Conservation (phyloP, 53 echinoderm and acorn worm species). For the Hippasteria phrygiana region DNA sequence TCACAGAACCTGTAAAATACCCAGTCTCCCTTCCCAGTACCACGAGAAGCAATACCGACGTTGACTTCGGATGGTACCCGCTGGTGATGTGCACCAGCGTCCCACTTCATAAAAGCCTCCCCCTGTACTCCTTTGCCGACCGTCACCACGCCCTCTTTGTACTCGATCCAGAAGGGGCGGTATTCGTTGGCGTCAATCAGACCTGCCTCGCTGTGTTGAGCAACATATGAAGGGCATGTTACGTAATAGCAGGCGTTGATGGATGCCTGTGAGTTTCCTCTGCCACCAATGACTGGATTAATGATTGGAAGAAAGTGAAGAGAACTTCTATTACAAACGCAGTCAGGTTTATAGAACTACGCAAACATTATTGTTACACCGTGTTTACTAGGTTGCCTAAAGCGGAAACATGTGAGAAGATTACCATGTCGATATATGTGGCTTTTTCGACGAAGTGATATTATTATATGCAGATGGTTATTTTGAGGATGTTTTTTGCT, state of each 20-base stretch:
- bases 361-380: too few relatives aligned
- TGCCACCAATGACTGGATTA: background rate
- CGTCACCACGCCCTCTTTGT: background rate
- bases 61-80: background rate
- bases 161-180: slow-evolving; percentile 2
- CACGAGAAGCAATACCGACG: background rate
- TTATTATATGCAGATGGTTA: too few relatives aligned
- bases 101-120: slow-evolving; percentile 26
- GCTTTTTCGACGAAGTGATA: too few relatives aligned
- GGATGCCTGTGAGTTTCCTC: background rate
- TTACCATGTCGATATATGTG: too few relatives aligned
- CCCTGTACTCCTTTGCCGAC: slow-evolving; percentile 3
- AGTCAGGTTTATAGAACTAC: too few relatives aligned
- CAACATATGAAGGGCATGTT: background rate
- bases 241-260: background rate
- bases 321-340: too few relatives aligned
- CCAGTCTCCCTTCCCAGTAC: too few relatives aligned
- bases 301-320: too few relatives aligned
- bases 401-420: too few relatives aligned
- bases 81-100: slow-evolving; percentile 5
- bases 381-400: too few relatives aligned
- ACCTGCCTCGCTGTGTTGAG: background rate
- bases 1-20: too few relatives aligned
- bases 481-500: too few relatives aligned
- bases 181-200: background rate